phyloP scores from a whole-genome alignment of 2,797 vertebrate species.

The Alectoris magna region DNA sequence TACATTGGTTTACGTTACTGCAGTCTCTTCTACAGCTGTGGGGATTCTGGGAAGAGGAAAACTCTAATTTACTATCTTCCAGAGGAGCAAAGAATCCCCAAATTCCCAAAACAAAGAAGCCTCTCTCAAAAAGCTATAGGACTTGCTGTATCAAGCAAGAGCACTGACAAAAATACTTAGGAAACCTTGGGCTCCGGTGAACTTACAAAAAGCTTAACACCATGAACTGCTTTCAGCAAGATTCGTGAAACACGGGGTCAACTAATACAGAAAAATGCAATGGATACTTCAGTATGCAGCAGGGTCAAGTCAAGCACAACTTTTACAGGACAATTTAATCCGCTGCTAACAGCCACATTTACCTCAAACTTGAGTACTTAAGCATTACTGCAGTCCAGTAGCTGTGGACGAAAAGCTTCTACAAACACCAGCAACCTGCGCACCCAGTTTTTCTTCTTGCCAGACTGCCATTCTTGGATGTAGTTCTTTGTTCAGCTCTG shows the following conservation, averaged over 20 bases:
- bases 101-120: background rate
- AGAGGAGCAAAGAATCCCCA: background rate
- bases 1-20: background rate
- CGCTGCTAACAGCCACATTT: background rate
- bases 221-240: background rate
- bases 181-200: background rate
- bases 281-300: background rate
- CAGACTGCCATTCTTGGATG: background rate
- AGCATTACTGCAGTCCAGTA: background rate
- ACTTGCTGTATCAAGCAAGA: background rate
- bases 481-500: background rate
- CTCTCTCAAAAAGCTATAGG: background rate
- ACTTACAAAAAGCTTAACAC: background rate
- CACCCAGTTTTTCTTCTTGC: background rate
- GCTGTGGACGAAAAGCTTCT: background rate
- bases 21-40: background rate
- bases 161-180: background rate
- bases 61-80: background rate
- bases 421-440: background rate
- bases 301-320: background rate
- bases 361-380: background rate
- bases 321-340: background rate
- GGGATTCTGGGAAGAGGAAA: background rate
- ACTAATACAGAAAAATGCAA: background rate
- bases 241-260: background rate